Evolutionary conservation across 2,797 vertebrate species (phyloP).

Genomic region (Pseudochirops cupreus): DNA sequence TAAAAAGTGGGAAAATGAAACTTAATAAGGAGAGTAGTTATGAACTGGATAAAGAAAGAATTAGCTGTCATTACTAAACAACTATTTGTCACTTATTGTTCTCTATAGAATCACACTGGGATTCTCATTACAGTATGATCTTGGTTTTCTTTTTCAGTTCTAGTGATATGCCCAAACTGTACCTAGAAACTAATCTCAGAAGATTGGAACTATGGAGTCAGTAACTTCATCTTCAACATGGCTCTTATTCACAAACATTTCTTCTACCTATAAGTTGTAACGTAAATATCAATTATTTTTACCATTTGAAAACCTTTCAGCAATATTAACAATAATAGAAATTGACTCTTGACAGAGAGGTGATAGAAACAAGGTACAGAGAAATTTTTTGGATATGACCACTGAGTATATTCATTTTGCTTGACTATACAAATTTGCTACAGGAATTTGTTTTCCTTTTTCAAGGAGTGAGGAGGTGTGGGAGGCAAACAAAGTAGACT

Average conservation of each 20-base stretch:
- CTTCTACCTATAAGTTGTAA: background rate
- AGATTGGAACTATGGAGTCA: background rate
- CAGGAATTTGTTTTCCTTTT: background rate
- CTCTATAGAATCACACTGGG: background rate
- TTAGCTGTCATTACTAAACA: background rate
- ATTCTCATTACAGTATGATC: background rate
- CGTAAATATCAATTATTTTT: background rate
- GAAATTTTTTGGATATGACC: background rate
- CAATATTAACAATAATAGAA: background rate
- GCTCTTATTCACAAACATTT: background rate
- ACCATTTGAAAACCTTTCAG: background rate
- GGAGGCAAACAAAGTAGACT: background rate
- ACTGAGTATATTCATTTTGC: background rate
- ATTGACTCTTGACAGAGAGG: background rate
- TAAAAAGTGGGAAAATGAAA: conserved; percentile 36
- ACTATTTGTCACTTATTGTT: background rate
- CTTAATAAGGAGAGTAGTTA: background rate
- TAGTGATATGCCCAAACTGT: background rate
- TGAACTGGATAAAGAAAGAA: background rate
- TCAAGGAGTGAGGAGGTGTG: background rate
- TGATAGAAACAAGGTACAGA: background rate
- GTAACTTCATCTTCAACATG: background rate
- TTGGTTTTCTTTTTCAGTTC: background rate
- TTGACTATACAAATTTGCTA: background rate
- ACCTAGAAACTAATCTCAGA: background rate